phyloP scores from a whole-genome alignment of 2,888 invertebrate genomes.

The Blastobasis adustella region DNA sequence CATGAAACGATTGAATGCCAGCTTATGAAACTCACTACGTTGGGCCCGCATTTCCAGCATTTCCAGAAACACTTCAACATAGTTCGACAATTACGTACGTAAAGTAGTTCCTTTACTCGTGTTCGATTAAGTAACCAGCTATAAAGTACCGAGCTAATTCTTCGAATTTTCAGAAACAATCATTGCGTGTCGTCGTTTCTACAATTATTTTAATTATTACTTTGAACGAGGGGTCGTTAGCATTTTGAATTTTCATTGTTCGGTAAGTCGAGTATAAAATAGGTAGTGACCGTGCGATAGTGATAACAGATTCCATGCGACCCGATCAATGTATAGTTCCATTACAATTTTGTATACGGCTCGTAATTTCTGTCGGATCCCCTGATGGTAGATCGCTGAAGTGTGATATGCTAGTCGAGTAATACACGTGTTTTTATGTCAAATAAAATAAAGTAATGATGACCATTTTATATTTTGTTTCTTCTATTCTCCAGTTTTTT shows the following conservation, averaged over 20 bases:
- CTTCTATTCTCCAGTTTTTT: no score
- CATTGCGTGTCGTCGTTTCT: constrained; percentile 55
- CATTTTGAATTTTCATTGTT: constrained; percentile 35
- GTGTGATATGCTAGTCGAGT: no score
- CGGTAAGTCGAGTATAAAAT: constrained; percentile 40
- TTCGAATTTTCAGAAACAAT: constrained; percentile 32
- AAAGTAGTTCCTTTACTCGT: no score
- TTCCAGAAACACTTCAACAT: constrained; percentile 22
- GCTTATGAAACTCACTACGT: constrained; percentile 43
- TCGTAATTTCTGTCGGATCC: constrained; percentile 42
- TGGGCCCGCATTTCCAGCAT: constrained; percentile 35
- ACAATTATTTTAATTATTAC: constrained; percentile 71
- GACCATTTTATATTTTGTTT: no score
- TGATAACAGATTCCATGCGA: constrained; percentile 28
- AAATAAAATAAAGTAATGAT: no score
- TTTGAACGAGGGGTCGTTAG: constrained; percentile 50
- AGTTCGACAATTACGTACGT: constrained; percentile 14
- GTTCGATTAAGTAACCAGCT: no score
- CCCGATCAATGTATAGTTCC: neutral
- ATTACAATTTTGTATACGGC: constrained; percentile 23
- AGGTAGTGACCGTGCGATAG: constrained; percentile 30
- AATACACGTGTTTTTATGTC: no score
- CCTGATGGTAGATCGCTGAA: constrained; percentile 40
- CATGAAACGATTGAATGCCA: constrained; percentile 54
- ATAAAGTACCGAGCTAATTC: no score